Evolutionary conservation across 2,888 invertebrate species (phyloP).

Genomic region (Apoderus coryli): DNA sequence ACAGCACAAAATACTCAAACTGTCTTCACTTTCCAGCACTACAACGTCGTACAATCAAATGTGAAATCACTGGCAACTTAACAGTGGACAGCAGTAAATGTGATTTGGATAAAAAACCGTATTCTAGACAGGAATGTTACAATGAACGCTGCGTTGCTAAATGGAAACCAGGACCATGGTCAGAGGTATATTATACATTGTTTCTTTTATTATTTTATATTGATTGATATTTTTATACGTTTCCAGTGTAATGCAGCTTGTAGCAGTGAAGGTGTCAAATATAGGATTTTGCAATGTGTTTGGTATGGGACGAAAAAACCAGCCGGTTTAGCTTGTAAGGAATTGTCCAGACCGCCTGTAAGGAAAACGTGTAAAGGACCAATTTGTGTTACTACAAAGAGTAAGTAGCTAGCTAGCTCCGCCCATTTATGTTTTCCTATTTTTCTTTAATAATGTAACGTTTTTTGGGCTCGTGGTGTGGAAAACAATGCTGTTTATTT

Average conservation of each 20-base stretch:
- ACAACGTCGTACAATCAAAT: constrained; percentile 49
- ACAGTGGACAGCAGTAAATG: constrained; percentile 41
- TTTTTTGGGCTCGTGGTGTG: too few relatives aligned
- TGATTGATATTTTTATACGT: constrained; percentile 15
- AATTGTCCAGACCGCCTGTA: constrained; percentile 59
- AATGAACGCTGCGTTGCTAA: constrained; percentile 73
- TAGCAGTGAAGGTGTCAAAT: constrained; percentile 69
- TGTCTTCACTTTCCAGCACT: too few relatives aligned
- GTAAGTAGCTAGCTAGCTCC: constrained; percentile 13
- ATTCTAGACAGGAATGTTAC: constrained; percentile 64
- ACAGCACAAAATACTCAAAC: too few relatives aligned
- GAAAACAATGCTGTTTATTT: too few relatives aligned
- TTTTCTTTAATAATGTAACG: too few relatives aligned
- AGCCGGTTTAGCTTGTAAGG: constrained; percentile 75
- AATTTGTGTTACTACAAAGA: constrained; percentile 38
- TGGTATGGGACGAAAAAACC: constrained; percentile 77
- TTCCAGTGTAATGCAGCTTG: constrained; percentile 77
- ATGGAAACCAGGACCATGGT: constrained; percentile 89
- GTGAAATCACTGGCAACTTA: constrained; percentile 35
- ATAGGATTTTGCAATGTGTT: constrained; percentile 80
- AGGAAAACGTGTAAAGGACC: constrained; percentile 62
- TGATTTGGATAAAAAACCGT: constrained; percentile 56
- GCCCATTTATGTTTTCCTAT: too few relatives aligned
- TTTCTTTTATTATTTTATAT: constrained; percentile 2
- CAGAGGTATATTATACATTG: constrained; percentile 48